phyloP scores from a whole-genome alignment of 1,140 invertebrate genomes.

The Lucilia cuprina region DNA sequence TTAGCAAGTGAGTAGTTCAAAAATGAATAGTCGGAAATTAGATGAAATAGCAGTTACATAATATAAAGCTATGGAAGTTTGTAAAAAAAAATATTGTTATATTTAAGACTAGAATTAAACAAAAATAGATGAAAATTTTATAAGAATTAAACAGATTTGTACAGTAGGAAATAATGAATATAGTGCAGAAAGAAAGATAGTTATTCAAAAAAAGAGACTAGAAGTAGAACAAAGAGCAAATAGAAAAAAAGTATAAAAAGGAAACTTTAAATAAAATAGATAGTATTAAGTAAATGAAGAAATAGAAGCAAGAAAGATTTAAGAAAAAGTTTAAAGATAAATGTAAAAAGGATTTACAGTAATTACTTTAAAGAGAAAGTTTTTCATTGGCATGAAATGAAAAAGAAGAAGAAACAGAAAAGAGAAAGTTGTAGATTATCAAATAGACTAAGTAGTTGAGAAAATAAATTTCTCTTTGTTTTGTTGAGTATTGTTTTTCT shows the following conservation, averaged over 20 bases:
- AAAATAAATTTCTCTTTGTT: neutral
- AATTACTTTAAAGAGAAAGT: constrained; percentile 17
- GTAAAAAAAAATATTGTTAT: constrained; percentile 24
- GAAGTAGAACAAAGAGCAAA: constrained; percentile 32
- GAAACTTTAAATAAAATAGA: too few relatives aligned
- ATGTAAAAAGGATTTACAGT: neutral
- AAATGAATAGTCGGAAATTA: neutral
- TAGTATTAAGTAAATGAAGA: neutral
- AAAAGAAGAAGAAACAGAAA: too few relatives aligned
- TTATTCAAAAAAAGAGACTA: constrained; percentile 38
- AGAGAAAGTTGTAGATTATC: neutral
- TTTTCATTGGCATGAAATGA: neutral
- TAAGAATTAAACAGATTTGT: constrained; percentile 16
- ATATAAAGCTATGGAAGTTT: constrained; percentile 25
- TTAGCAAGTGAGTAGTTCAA: neutral
- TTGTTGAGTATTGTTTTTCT: constrained; percentile 25
- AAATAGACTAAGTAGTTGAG: neutral
- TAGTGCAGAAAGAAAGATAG: neutral
- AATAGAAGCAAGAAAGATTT: neutral
- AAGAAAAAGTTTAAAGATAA: constrained; percentile 6
- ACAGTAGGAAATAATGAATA: constrained; percentile 38
- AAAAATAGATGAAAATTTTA: constrained; percentile 28
- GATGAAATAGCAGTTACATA: constrained; percentile 7
- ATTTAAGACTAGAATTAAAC: constrained; percentile 42
- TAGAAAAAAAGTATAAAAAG: constrained; percentile 25